These are phyloP conservation scores for Dysidea cf. avara DNA, from an alignment of 37 sponge, comb jelly and placozoan species.

Conservation along the genomic window DNA sequence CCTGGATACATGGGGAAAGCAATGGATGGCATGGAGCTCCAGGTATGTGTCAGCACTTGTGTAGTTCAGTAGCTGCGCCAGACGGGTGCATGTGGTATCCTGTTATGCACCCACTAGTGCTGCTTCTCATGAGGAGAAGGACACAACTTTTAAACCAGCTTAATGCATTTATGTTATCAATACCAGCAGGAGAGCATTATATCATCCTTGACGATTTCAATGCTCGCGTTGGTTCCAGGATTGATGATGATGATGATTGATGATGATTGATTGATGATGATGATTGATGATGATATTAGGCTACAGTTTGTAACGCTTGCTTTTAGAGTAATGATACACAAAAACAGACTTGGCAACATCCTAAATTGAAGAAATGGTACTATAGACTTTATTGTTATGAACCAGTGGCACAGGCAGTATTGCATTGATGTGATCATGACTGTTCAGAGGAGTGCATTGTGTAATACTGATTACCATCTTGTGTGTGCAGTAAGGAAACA, in stretches of 20 bases:
- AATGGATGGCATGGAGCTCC: slow-evolving; percentile 57
- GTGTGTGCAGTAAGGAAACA: too few species aligned
- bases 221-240: slow-evolving; percentile 15
- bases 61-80: not conserved
- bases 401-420: slow-evolving; percentile 1
- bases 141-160: slow-evolving; percentile 5
- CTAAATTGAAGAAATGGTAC: slow-evolving; percentile 36
- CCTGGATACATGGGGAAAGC: slow-evolving; percentile 27
- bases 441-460: slow-evolving; percentile 13
- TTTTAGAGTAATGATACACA: slow-evolving; percentile 33
- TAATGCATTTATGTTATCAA: slow-evolving; percentile 3
- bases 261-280: slow-evolving; percentile 7
- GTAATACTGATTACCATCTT: slow-evolving; percentile 34
- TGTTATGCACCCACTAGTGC: slow-evolving; percentile 20
- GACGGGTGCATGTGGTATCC: slow-evolving; percentile 7
- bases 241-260: not conserved
- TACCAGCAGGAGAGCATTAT: slow-evolving; percentile 17
- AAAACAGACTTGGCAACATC: too few species aligned
- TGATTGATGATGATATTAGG: slow-evolving; percentile 16
- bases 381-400: slow-evolving; percentile 31
- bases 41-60: slow-evolving; percentile 11
- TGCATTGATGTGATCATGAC: slow-evolving; percentile 17
- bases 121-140: slow-evolving; percentile 4
- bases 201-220: slow-evolving; percentile 10
- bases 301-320: slow-evolving; percentile 25